A percentile compares a stretch with the other conserved stretches of the same genome.
Evolutionary conservation across 2,113 vertebrate species (phyloP).

Genomic region (Gallinago paraguaiae): DNA sequence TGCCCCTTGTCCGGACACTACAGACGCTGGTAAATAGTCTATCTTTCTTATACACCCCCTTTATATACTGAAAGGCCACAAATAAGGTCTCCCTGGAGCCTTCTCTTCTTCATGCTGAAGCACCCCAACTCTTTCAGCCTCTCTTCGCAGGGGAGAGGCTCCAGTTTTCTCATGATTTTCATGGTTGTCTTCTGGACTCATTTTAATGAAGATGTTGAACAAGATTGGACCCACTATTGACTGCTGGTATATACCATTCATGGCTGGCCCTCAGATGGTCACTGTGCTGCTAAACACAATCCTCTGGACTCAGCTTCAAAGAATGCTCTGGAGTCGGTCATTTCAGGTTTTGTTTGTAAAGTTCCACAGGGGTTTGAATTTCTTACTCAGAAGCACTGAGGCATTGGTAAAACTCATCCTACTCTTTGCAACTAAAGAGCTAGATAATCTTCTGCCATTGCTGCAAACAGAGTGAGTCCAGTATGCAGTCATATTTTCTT

Average conservation of each 20-base stretch:
- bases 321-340: background rate
- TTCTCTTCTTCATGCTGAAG: background rate
- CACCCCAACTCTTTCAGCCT: background rate
- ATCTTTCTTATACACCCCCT: background rate
- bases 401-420: background rate
- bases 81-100: background rate
- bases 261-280: background rate
- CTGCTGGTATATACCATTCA: background rate
- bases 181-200: background rate
- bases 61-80: background rate
- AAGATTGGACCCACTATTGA: background rate
- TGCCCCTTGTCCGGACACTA: background rate
- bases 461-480: background rate
- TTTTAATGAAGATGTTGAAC: background rate
- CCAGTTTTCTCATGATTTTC: background rate
- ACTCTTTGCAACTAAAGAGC: background rate
- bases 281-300: background rate
- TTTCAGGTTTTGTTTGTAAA: background rate
- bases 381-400: background rate
- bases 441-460: background rate
- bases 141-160: rapidly evolving
- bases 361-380: background rate
- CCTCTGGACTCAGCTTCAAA: background rate
- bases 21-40: background rate
- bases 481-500: background rate